Conservation (phyloP, 2,797 vertebrate genomes). For the Trachurus trachurus region DNA sequence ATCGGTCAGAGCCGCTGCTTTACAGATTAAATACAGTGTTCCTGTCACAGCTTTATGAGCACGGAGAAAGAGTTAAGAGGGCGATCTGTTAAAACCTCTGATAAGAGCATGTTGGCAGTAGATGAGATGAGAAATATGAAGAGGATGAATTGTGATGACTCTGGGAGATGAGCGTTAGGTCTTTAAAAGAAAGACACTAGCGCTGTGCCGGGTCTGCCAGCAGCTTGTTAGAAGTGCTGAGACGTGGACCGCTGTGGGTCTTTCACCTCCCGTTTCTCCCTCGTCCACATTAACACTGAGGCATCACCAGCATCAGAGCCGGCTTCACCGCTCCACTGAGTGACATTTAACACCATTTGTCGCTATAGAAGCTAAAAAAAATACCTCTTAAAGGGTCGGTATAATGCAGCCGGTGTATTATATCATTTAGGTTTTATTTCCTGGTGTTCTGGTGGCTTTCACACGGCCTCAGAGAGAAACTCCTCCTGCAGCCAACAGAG, state of each 20-base stretch:
- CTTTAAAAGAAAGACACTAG: not conserved
- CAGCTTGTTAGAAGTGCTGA: constrained; percentile 18
- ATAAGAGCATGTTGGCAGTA: not conserved
- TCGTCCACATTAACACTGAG: constrained; percentile 43
- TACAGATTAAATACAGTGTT: not conserved
- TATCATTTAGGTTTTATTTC: not conserved
- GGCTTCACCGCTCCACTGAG: constrained; percentile 37
- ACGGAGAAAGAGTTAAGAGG: not conserved
- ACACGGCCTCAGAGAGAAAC: not conserved
- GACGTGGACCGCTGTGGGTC: constrained; percentile 20
- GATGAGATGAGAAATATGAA: not conserved
- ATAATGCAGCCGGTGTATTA: not conserved
- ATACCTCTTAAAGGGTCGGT: constrained; percentile 4
- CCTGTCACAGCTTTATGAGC: not conserved
- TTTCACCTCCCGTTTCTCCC: constrained; percentile 21
- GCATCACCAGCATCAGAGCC: constrained; percentile 39
- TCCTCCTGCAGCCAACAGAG: constrained; percentile 61
- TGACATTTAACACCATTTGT: constrained; percentile 40
- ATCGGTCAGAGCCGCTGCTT: not conserved
- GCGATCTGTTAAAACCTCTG: not conserved
- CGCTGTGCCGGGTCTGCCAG: constrained; percentile 1
- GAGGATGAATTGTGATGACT: not conserved
- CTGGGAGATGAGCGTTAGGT: not conserved
- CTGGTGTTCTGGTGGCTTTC: not conserved
- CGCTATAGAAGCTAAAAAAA: constrained; percentile 1